These are phyloP conservation scores for Chionoecetes opilio DNA, from an alignment of 1,140 invertebrate species.

Conservation along the genomic window DNA sequence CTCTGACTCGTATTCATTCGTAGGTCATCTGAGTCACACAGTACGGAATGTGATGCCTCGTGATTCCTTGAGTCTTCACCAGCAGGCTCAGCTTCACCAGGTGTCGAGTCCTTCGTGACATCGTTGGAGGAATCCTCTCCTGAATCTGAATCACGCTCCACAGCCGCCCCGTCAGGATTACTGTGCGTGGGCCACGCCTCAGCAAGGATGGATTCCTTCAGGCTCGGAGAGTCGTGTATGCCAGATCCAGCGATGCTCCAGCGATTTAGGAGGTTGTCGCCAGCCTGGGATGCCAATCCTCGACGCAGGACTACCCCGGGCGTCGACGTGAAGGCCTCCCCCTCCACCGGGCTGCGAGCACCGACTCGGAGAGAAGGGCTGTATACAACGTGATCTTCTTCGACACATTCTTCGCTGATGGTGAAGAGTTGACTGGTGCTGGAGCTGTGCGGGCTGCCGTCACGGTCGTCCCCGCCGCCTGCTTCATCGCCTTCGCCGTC, in stretches of 20 bases:
- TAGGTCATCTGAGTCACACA: slow-evolving; percentile 34
- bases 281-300: not conserved
- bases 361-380: not conserved
- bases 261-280: not conserved
- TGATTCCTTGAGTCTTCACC: slow-evolving; percentile 23
- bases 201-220: not conserved
- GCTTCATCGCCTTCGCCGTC: not conserved
- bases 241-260: slow-evolving; percentile 62
- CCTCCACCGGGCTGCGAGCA: not conserved
- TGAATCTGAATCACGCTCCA: not conserved
- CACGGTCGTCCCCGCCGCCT: not conserved
- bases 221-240: slow-evolving; percentile 42
- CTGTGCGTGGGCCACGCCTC: not conserved
- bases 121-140: not conserved
- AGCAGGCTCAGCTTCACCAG: no score
- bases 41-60: not conserved
- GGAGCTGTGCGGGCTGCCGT: not conserved
- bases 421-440: slow-evolving; percentile 54
- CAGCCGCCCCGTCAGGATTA: not conserved
- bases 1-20: slow-evolving; percentile 55
- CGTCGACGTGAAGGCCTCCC: not conserved
- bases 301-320: slow-evolving; percentile 27
- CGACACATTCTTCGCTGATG: slow-evolving; percentile 55
- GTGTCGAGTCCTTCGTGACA: not conserved
- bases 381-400: not conserved